Percentiles rank a stretch among this genome's conserved stretches.
Conservation (phyloP, 1,140 invertebrate species). For the Antheraea pernyi region DNA sequence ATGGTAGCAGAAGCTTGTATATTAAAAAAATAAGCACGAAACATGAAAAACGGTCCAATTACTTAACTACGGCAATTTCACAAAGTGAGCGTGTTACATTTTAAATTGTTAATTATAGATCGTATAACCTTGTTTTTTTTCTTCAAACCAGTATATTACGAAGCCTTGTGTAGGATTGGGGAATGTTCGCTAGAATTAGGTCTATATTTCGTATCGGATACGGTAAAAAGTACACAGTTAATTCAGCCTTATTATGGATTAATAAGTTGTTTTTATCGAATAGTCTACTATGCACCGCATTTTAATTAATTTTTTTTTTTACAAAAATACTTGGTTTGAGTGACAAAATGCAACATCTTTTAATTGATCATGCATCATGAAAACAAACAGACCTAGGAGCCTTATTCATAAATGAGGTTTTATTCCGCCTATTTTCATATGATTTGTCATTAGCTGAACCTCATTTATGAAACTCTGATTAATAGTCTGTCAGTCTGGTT, state of each 20-base stretch:
- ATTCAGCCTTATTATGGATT: not conserved
- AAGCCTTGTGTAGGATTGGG: not conserved
- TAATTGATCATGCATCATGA: too few relatives aligned
- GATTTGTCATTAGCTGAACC: too few relatives aligned
- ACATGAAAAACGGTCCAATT: not conserved
- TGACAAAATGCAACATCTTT: too few relatives aligned
- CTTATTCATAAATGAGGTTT: too few relatives aligned
- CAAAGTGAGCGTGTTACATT: not conserved
- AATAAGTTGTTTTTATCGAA: too few relatives aligned
- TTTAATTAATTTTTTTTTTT: too few relatives aligned
- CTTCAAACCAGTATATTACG: not conserved
- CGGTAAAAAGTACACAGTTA: not conserved
- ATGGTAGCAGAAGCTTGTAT: not conserved
- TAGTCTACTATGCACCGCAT: too few relatives aligned
- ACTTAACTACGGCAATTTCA: not conserved
- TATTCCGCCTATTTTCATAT: too few relatives aligned
- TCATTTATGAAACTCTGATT: too few relatives aligned
- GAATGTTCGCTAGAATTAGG: not conserved
- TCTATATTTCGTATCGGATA: not conserved
- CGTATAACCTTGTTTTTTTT: not conserved
- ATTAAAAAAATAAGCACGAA: not conserved
- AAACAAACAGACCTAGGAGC: too few relatives aligned
- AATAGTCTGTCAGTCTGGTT: too few relatives aligned
- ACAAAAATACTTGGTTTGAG: too few relatives aligned
- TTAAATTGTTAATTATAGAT: slow-evolving; percentile 4